phyloP scores from a whole-genome alignment of 2,113 vertebrate genomes.

The Megalops atlanticus region DNA sequence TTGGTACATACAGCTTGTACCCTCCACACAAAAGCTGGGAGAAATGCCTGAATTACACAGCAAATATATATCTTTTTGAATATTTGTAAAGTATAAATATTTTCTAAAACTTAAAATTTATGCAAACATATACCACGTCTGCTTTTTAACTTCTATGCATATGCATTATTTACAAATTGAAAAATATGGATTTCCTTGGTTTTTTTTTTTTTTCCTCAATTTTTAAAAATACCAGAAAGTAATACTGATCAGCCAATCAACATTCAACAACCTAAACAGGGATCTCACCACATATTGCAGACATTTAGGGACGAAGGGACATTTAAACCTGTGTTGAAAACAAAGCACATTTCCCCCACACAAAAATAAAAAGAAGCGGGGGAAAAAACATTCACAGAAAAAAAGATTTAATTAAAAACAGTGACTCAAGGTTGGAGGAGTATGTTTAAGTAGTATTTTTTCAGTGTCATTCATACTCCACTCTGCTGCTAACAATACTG shows the following conservation, averaged over 20 bases:
- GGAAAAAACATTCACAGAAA: conserved; percentile 61
- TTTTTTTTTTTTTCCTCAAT: conserved; percentile 72
- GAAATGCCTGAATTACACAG: conserved; percentile 78
- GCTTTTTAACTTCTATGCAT: conserved; percentile 92
- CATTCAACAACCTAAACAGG: conserved; percentile 73
- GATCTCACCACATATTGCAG: conserved; percentile 73
- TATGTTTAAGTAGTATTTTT: conserved; percentile 67
- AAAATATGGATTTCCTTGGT: conserved; percentile 92
- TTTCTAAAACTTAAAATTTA: conserved; percentile 95
- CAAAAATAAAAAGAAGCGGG: conserved; percentile 67
- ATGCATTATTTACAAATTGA: conserved; percentile 99
- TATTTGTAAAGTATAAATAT: conserved; percentile 99
- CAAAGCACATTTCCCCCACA: conserved; percentile 76
- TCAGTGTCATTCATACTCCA: conserved; percentile 79
- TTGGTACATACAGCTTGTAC: conserved; percentile 49
- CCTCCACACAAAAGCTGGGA: conserved; percentile 47
- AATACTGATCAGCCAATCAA: conserved; percentile 73
- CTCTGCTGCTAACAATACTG: conserved; percentile 96
- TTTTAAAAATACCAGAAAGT: conserved; percentile 58
- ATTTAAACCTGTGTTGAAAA: conserved; percentile 88
- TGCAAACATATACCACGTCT: conserved; percentile 99
- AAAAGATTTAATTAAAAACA: conserved; percentile 77
- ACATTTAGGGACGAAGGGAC: conserved; percentile 84
- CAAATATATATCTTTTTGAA: conserved; percentile 86
- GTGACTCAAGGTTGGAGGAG: conserved; percentile 85